phyloP scores from a whole-genome alignment of 2,797 vertebrate genomes.

The Xiphorhynchus erythropygius region DNA sequence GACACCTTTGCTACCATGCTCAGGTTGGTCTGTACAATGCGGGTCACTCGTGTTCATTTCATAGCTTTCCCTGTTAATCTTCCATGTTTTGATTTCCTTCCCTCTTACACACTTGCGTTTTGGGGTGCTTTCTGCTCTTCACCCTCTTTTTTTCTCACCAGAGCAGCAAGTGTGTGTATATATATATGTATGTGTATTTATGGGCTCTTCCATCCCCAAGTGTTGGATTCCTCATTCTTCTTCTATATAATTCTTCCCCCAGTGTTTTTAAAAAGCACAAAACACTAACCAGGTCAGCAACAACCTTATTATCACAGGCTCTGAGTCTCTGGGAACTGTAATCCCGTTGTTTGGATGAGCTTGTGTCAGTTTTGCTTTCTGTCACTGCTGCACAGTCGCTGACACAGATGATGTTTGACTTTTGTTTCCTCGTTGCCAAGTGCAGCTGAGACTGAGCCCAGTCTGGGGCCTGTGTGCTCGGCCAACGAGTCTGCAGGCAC shows the following conservation, averaged over 20 bases:
- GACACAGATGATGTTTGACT: slow-evolving; percentile 66
- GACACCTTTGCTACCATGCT: neutral
- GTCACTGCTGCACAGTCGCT: slow-evolving; percentile 27
- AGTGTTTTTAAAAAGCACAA: slow-evolving; percentile 13
- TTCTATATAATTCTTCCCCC: neutral
- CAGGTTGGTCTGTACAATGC: accelerated
- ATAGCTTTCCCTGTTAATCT: neutral
- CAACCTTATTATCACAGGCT: slow-evolving; percentile 55
- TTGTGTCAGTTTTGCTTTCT: slow-evolving; percentile 56
- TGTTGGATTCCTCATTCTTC: neutral
- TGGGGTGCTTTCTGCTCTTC: neutral
- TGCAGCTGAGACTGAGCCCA: slow-evolving; percentile 18
- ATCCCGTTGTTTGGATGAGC: slow-evolving; percentile 58
- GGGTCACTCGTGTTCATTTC: neutral
- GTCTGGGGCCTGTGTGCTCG: neutral
- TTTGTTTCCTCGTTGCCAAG: slow-evolving; percentile 45
- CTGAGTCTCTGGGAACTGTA: slow-evolving; percentile 15
- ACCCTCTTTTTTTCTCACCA: neutral
- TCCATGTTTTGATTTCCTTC: neutral
- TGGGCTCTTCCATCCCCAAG: neutral
- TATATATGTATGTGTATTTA: neutral
- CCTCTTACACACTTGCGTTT: neutral
- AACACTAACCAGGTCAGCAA: slow-evolving; percentile 53
- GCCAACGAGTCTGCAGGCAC: neutral
- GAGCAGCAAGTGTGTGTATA: neutral